Evolutionary conservation across 2,797 vertebrate species (phyloP).

Genomic region (Mus caroli): DNA sequence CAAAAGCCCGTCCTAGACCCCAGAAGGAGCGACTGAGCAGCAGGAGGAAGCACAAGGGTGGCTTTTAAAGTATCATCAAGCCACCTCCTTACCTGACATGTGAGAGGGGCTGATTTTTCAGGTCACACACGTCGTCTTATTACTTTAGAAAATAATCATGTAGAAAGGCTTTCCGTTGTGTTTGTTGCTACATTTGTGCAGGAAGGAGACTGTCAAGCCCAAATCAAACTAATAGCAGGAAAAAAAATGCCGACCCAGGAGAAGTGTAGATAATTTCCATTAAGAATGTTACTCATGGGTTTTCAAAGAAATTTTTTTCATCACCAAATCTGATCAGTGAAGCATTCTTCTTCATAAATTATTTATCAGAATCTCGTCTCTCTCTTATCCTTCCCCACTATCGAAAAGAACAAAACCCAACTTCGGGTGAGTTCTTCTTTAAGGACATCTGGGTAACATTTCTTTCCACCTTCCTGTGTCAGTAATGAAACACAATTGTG

Average conservation of each 20-base stretch:
- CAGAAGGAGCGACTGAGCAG: background rate
- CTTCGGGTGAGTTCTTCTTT: slow-evolving; percentile 45
- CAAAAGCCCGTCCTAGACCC: slow-evolving; percentile 73
- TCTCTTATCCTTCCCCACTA: slow-evolving; percentile 51
- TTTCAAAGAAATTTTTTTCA: slow-evolving; percentile 74
- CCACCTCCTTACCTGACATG: slow-evolving; percentile 24
- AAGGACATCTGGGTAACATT: slow-evolving; percentile 45
- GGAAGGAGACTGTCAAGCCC: slow-evolving; percentile 62
- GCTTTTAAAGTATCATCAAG: slow-evolving; percentile 70
- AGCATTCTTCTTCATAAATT: slow-evolving; percentile 66
- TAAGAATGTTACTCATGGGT: slow-evolving; percentile 74
- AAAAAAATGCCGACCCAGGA: slow-evolving; percentile 4
- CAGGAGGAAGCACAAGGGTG: slow-evolving; percentile 44
- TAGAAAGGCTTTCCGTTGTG: slow-evolving; percentile 82
- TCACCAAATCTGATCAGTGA: slow-evolving; percentile 70
- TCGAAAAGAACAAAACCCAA: slow-evolving; percentile 62
- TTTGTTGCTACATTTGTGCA: slow-evolving; percentile 75
- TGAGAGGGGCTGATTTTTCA: slow-evolving; percentile 81
- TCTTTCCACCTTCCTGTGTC: background rate
- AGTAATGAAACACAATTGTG: slow-evolving; percentile 16
- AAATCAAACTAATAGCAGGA: slow-evolving; percentile 74
- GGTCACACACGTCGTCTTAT: slow-evolving; percentile 78
- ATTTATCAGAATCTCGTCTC: slow-evolving; percentile 58
- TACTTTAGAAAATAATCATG: slow-evolving; percentile 84
- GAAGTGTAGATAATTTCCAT: slow-evolving; percentile 73